phyloP scores from a whole-genome alignment of 2,113 vertebrate species.

The Stictonetta naevosa region DNA sequence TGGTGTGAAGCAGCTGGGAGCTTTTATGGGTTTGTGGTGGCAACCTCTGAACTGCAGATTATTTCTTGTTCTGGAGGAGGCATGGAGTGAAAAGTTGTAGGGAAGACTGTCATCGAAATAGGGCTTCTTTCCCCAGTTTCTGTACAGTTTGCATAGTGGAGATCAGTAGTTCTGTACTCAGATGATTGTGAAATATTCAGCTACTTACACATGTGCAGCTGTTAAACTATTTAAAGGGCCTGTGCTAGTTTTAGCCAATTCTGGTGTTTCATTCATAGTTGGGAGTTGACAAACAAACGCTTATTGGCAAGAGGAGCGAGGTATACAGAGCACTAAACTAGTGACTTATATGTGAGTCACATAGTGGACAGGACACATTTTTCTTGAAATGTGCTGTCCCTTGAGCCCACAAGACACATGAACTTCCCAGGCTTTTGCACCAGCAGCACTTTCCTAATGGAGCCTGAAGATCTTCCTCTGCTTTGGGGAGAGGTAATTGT shows the following conservation, averaged over 20 bases:
- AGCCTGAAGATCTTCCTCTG: neutral
- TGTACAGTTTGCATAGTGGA: slow-evolving; percentile 18
- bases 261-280: neutral
- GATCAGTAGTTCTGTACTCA: neutral
- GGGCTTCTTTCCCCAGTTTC: neutral
- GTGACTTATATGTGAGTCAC: too few relatives aligned
- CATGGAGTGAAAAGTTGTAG: neutral
- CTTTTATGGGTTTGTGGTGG: neutral
- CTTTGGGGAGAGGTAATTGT: neutral
- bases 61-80: neutral
- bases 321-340: accelerated
- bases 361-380: neutral
- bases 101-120: neutral
- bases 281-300: neutral
- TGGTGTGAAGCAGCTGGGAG: neutral
- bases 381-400: neutral
- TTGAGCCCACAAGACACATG: neutral
- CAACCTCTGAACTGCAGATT: neutral
- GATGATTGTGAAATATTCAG: neutral
- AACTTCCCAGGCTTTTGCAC: neutral
- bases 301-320: neutral
- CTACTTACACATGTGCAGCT: neutral
- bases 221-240: neutral
- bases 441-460: neutral
- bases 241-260: neutral